Base-by-base conservation (phyloP, 1,140 invertebrate genomes). In the Lethrus apterus region DNA sequence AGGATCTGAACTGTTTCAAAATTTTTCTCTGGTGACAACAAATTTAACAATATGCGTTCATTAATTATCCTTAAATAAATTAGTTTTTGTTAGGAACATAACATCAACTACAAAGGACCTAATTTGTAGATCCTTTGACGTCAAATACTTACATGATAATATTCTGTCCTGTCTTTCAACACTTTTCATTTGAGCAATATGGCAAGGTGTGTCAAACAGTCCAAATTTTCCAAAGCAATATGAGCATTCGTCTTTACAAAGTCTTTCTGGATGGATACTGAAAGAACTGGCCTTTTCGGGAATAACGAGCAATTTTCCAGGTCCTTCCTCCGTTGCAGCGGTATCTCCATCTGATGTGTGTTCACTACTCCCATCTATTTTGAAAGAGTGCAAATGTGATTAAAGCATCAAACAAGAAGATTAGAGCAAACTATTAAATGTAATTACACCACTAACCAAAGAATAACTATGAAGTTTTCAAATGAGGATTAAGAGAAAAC, bases 151-250 rank as follows among this genome's bases (percentile, higher is more conserved):
- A 81, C 80, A 75, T 33, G 74, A 74, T 48, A 89, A 65, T 26
- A 87, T 84, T 60, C 86, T 86, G 56, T 81, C 79, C 59, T 86
- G 83, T 23, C 83, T 70, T 36, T 88, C 86, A 5, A 76, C 70
- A 19, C 81, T 84, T 59, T 89, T 89, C 64, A 89, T 81, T 64
- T 88, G 84, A 0, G 84, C 85, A 23, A 90, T 78, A 62, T 90
- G 86, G 69, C 86, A 87, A 0, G 86, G 86, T 0, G 86, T 89
- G 56, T 90, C 86, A 36, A 86, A 78, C 0, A 85, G 77, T 0
- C 86, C 86, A 53, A 90, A 89, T 64, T 88, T 89, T 5, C 84
- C 84, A 52, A 83, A 83, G 58, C 86, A 90, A 58, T 88, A 89
- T 53, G 80, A 84, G 61, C 86, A 90, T 51, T 87, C 82, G 62